Conservation (phyloP, 2,888 invertebrate species). For the Psylliodes chrysocephalus region DNA sequence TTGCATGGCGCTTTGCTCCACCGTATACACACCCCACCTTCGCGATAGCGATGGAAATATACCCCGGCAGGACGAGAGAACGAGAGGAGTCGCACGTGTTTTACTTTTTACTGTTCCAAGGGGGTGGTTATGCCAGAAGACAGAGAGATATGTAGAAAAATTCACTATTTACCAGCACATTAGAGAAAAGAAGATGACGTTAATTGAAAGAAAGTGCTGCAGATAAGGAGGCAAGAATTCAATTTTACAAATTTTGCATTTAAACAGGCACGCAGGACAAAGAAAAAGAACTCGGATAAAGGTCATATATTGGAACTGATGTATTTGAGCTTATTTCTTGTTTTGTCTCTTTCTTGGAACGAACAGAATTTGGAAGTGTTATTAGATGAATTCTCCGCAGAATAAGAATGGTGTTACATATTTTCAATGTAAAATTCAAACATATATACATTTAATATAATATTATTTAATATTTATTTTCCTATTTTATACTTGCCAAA, state of each 20-base stretch:
- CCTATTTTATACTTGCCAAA: too few relatives aligned
- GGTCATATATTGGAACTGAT: slow-evolving; percentile 37
- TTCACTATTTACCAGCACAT: slow-evolving; percentile 57
- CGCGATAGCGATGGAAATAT: slow-evolving; percentile 53
- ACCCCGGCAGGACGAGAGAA: slow-evolving; percentile 49
- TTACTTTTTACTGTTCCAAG: slow-evolving; percentile 58
- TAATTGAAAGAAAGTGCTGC: slow-evolving; percentile 50
- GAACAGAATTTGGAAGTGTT: neutral
- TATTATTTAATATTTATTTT: too few relatives aligned
- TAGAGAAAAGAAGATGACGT: slow-evolving; percentile 54
- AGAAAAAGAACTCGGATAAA: slow-evolving; percentile 32
- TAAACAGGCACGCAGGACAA: slow-evolving; percentile 48
- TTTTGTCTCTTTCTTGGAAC: slow-evolving; percentile 13
- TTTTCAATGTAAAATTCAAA: too few relatives aligned
- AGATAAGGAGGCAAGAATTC: slow-evolving; percentile 53
- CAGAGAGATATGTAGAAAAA: slow-evolving; percentile 55
- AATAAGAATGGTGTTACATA: neutral
- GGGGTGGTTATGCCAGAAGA: slow-evolving; percentile 44
- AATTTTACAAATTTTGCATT: slow-evolving; percentile 52
- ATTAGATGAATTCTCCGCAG: neutral
- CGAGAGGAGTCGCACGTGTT: slow-evolving; percentile 55
- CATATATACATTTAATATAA: too few relatives aligned
- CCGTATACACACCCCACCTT: slow-evolving; percentile 57
- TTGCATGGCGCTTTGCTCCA: slow-evolving; percentile 61
- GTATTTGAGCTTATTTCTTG: slow-evolving; percentile 35